Percentiles rank a stretch among this genome's conserved stretches.
These are phyloP conservation scores for Chouioia cunea DNA, from an alignment of 2,888 invertebrate genomes.

Conservation along the genomic window DNA sequence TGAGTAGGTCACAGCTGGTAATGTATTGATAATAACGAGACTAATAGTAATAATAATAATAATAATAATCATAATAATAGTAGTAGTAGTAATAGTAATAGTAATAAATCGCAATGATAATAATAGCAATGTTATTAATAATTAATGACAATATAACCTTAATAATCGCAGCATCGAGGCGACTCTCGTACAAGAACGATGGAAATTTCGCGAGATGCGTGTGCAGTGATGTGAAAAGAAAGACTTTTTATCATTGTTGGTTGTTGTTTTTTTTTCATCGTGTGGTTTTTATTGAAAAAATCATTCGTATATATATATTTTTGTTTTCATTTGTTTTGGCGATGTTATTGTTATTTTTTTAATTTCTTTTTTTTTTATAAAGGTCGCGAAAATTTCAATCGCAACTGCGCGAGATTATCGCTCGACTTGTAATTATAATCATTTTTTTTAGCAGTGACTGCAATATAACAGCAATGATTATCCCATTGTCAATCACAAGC, in stretches of 20 bases:
- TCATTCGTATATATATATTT: constrained; percentile 26
- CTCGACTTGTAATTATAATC: constrained; percentile 27
- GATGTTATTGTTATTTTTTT: background rate
- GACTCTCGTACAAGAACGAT: constrained; percentile 46
- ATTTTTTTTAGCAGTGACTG: constrained; percentile 47
- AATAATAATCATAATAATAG: constrained; percentile 55
- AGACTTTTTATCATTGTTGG: constrained; percentile 17
- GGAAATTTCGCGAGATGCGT: constrained; percentile 37
- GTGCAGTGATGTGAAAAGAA: constrained; percentile 29
- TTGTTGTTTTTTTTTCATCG: too few relatives aligned
- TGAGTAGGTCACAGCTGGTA: constrained; percentile 38
- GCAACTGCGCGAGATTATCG: constrained; percentile 46
- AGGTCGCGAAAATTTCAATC: constrained; percentile 46
- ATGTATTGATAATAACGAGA: constrained; percentile 39
- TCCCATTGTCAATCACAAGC: constrained; percentile 48
- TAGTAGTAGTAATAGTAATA: constrained; percentile 53
- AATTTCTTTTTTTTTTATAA: constrained; percentile 19
- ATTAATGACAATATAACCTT: constrained; percentile 59
- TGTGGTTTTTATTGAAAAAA: constrained; percentile 43
- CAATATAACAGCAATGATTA: constrained; percentile 51
- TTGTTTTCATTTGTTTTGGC: constrained; percentile 31
- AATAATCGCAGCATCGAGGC: constrained; percentile 56
- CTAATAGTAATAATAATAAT: constrained; percentile 48
- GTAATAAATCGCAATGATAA: constrained; percentile 56
- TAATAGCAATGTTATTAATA: constrained; percentile 53